Evolutionary conservation across 2,888 invertebrate species (phyloP).

Genomic region (Sarcophaga rosellei): DNA sequence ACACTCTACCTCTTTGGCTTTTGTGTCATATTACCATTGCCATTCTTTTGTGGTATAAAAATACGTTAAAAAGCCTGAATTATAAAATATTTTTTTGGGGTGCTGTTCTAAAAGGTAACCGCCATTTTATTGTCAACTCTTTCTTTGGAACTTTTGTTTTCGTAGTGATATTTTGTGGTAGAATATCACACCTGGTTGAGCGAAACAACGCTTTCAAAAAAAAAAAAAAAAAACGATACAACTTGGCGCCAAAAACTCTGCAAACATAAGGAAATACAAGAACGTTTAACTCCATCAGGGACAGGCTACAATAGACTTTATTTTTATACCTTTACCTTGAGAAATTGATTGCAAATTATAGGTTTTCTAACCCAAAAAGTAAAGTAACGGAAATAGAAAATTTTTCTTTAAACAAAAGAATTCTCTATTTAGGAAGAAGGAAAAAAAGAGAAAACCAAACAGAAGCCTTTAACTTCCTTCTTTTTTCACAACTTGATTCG

Average conservation of each 20-base stretch:
- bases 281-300: constrained; percentile 62
- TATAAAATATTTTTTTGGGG: too few species aligned
- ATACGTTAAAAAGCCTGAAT: too few species aligned
- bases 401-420: constrained; percentile 31
- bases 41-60: too few species aligned
- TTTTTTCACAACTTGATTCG: constrained; percentile 70
- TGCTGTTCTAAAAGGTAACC: too few species aligned
- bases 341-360: constrained; percentile 63
- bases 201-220: not conserved
- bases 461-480: constrained; percentile 70
- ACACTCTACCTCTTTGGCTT: too few species aligned
- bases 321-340: constrained; percentile 47
- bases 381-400: constrained; percentile 52
- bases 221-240: constrained; percentile 8
- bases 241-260: constrained; percentile 59
- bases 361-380: constrained; percentile 65
- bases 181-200: constrained; percentile 62
- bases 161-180: not conserved
- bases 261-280: constrained; percentile 50
- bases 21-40: too few species aligned
- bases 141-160: too few species aligned
- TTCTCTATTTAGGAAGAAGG: constrained; percentile 3
- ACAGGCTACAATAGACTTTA: constrained; percentile 29
- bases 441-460: not conserved
- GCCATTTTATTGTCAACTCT: too few species aligned